Conservation (phyloP, 2,888 invertebrate genomes). For the Malthinus flaveolus region DNA sequence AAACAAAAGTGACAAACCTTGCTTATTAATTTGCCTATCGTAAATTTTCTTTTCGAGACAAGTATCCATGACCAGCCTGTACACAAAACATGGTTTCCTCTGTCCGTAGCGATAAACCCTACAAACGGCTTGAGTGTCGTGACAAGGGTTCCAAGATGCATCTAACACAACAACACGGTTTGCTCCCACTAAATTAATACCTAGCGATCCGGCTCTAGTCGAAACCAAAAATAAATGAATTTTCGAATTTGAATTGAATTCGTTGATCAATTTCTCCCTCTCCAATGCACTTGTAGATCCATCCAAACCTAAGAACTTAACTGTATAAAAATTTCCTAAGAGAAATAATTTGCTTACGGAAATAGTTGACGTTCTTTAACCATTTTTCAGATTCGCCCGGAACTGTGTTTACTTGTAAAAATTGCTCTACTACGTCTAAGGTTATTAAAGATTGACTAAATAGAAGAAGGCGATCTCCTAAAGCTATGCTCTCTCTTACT, state of each 20-base stretch:
- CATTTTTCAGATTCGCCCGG: slow-evolving; percentile 75
- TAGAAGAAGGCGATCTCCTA: slow-evolving; percentile 89
- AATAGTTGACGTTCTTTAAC: slow-evolving; percentile 87
- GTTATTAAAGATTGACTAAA: slow-evolving; percentile 97
- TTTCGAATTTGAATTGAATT: slow-evolving; percentile 88
- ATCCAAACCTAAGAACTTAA: slow-evolving; percentile 71
- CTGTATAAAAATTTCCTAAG: neutral
- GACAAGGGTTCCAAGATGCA: slow-evolving; percentile 99
- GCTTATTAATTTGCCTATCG: slow-evolving; percentile 96
- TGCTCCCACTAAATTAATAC: slow-evolving; percentile 96
- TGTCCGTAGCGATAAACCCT: slow-evolving; percentile 95
- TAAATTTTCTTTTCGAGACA: slow-evolving; percentile 98
- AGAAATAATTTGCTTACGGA: slow-evolving; percentile 67
- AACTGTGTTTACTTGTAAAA: slow-evolving; percentile 73
- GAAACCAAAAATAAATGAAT: slow-evolving; percentile 93
- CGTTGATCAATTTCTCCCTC: slow-evolving; percentile 93
- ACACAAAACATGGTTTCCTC: slow-evolving; percentile 91
- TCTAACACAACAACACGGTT: slow-evolving; percentile 97
- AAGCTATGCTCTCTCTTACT: slow-evolving; percentile 81
- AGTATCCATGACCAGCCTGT: slow-evolving; percentile 95
- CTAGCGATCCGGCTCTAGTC: slow-evolving; percentile 93
- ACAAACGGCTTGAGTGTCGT: slow-evolving; percentile 97
- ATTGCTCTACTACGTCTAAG: slow-evolving; percentile 92
- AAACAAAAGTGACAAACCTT: slow-evolving; percentile 72
- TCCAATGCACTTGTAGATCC: slow-evolving; percentile 94